Evolutionary conservation across 30 jellyfish, hydroid and myxozoan genomes (phyloP).

Genomic region (Cassiopea xamachana): DNA sequence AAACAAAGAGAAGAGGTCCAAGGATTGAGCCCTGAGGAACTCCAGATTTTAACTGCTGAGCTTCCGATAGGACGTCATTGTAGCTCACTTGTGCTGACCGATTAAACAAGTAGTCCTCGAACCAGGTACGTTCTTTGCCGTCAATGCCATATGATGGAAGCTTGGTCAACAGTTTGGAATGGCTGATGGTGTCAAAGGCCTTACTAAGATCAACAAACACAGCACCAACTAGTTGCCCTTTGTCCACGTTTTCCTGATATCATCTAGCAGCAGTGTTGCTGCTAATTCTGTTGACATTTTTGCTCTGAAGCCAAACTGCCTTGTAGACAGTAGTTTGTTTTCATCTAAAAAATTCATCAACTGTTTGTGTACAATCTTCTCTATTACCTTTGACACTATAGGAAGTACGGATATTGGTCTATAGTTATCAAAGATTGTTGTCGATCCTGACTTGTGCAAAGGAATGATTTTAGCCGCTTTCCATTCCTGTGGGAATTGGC

Average conservation of each 20-base stretch:
- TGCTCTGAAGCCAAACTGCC: slow-evolving; percentile 70
- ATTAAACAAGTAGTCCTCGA: slow-evolving; percentile 47
- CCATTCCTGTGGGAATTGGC: slow-evolving; percentile 60
- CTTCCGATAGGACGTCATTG: slow-evolving; percentile 36
- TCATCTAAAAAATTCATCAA: slow-evolving; percentile 23
- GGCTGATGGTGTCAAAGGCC: slow-evolving; percentile 78
- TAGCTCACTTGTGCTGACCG: slow-evolving; percentile 49
- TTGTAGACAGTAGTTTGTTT: slow-evolving; percentile 40
- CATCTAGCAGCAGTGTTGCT: slow-evolving; percentile 60
- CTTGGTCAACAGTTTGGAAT: slow-evolving; percentile 51
- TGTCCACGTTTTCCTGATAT: slow-evolving; percentile 36
- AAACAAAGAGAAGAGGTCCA: slow-evolving; percentile 63
- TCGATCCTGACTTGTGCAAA: slow-evolving; percentile 62
- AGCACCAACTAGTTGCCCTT: slow-evolving; percentile 67
- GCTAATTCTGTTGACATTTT: slow-evolving; percentile 59
- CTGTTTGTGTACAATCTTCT: slow-evolving; percentile 51
- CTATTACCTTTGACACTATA: slow-evolving; percentile 40
- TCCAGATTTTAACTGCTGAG: slow-evolving; percentile 34
- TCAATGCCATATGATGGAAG: slow-evolving; percentile 61
- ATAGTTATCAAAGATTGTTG: slow-evolving; percentile 44
- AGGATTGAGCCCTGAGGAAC: slow-evolving; percentile 74
- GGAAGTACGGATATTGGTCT: slow-evolving; percentile 68
- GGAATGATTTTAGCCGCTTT: slow-evolving; percentile 57
- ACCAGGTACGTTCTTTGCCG: slow-evolving; percentile 45
- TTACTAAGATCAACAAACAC: slow-evolving; percentile 64